phyloP scores from a whole-genome alignment of 2,113 vertebrate genomes.

The Oriolus oriolus region DNA sequence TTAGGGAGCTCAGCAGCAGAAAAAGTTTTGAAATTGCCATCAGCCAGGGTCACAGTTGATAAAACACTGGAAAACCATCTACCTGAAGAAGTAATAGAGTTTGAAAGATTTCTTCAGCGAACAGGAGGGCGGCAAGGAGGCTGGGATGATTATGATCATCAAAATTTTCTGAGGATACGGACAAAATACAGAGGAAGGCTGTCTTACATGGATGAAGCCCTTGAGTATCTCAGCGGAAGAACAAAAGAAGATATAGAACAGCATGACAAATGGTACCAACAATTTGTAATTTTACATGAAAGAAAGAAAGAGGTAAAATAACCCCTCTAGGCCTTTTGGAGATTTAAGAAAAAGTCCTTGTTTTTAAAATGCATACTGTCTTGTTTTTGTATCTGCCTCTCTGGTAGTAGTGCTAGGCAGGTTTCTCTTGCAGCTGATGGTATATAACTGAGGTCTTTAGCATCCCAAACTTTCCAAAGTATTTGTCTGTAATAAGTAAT shows the following conservation, averaged over 20 bases:
- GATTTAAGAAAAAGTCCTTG: neutral
- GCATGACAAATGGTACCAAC: constrained; percentile 86
- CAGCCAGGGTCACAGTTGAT: constrained; percentile 52
- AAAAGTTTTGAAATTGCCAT: constrained; percentile 32
- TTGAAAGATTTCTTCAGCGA: constrained; percentile 85
- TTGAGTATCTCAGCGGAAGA: constrained; percentile 79
- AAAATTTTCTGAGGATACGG: constrained; percentile 82
- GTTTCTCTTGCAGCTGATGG: neutral
- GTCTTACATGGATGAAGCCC: constrained; percentile 76
- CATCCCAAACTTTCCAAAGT: neutral
- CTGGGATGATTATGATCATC: constrained; percentile 90
- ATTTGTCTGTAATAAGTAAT: neutral
- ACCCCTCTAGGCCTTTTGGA: neutral
- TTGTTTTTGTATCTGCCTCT: neutral
- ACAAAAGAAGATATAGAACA: constrained; percentile 79
- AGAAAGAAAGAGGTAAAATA: constrained; percentile 86
- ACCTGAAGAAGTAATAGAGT: constrained; percentile 78
- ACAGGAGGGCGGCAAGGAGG: constrained; percentile 83
- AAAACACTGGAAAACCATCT: constrained; percentile 58
- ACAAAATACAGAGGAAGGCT: constrained; percentile 78
- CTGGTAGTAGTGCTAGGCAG: neutral
- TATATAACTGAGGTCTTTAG: neutral
- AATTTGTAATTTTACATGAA: constrained; percentile 81
- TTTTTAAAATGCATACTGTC: neutral
- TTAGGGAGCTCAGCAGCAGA: constrained; percentile 54